Evolutionary conservation across 2,113 vertebrate species (phyloP).

Genomic region (Pan troglodytes): NHGRI_mPanTro3-v2.1_pri NC_086015.1:39262501-39263000

Average conservation of each 20-base stretch:
- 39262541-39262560: not conserved
- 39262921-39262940: not conserved
- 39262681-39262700: not conserved
- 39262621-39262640: not conserved
- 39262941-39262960: not conserved
- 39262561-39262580: not conserved
- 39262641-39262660: not conserved
- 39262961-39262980: not conserved
- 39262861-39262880: not conserved
- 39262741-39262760: too few relatives aligned
- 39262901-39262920: not conserved
- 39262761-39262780: not conserved
- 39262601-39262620: not conserved
- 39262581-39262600: not conserved
- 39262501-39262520: not conserved
- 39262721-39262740: not conserved
- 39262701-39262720: not conserved
- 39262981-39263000: not conserved
- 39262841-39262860: too few relatives aligned
- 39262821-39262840: rapidly evolving
- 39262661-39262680: not conserved
- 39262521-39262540: not conserved
- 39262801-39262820: too few relatives aligned
- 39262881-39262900: not conserved
- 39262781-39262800: not conserved